phyloP scores from a whole-genome alignment of 2,888 invertebrate genomes.

The Platypus cylindrus region DNA sequence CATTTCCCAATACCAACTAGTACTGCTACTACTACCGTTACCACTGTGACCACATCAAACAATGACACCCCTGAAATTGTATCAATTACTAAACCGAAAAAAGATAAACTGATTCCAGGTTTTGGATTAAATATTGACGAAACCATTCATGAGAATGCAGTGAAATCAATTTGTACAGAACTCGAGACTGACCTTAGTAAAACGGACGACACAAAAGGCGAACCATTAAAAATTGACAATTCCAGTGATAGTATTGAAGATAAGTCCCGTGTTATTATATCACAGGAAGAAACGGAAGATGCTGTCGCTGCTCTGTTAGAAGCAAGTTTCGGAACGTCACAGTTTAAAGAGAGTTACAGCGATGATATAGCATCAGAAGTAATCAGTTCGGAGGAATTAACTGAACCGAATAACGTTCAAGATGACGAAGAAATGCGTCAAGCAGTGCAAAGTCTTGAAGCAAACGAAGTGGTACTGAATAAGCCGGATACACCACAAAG shows the following conservation, averaged over 20 bases:
- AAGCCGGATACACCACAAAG: constrained; percentile 80
- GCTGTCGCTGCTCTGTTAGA: constrained; percentile 80
- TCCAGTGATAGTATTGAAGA: constrained; percentile 45
- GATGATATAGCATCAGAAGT: constrained; percentile 38
- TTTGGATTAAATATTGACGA: constrained; percentile 55
- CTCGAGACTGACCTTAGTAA: constrained; percentile 30
- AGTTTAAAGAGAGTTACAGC: constrained; percentile 42
- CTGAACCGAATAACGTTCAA: constrained; percentile 64
- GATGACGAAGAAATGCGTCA: constrained; percentile 75
- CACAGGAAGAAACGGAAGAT: constrained; percentile 86
- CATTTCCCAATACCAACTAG: constrained; percentile 37
- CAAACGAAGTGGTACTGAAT: constrained; percentile 48
- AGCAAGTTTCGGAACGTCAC: constrained; percentile 66
- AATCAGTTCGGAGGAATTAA: constrained; percentile 34
- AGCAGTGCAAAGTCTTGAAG: constrained; percentile 67
- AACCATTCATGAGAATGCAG: constrained; percentile 63
- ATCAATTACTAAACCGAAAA: constrained; percentile 38
- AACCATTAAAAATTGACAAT: constrained; percentile 31
- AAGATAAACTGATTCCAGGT: constrained; percentile 53
- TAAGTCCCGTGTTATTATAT: constrained; percentile 70
- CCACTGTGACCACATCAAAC: too few relatives aligned
- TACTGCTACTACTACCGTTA: constrained; percentile 29
- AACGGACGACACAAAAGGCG: constrained; percentile 20
- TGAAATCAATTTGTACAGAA: constrained; percentile 62
- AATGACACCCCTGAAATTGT: too few relatives aligned